Percentiles rank a stretch among this genome's conserved stretches.
Evolutionary conservation across 2,113 vertebrate genomes (phyloP).

Genomic region (Copsychus sechellarum): DNA sequence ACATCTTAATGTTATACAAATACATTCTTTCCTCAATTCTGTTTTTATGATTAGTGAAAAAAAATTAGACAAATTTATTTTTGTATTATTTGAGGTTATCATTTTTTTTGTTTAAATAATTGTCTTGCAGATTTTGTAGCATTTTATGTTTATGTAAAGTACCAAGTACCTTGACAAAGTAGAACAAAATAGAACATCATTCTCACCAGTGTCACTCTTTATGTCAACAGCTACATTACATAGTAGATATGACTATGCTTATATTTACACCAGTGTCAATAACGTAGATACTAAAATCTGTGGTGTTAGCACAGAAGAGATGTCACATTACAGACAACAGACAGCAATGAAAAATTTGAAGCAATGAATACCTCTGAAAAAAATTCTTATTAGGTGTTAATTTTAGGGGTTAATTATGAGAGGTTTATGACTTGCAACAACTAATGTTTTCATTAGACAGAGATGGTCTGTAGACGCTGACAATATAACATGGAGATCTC

Average conservation of each 20-base stretch:
- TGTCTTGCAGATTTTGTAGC: not conserved
- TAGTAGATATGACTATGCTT: not conserved
- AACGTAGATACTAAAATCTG: not conserved
- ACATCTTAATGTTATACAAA: not conserved
- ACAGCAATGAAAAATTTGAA: not conserved
- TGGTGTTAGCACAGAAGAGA: not conserved
- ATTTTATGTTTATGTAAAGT: not conserved
- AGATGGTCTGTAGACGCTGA: not conserved
- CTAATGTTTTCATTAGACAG: not conserved
- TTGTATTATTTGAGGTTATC: not conserved
- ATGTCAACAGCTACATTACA: not conserved
- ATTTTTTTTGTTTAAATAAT: not conserved
- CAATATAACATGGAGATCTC: not conserved
- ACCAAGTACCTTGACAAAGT: not conserved
- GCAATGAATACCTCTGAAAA: not conserved
- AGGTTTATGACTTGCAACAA: not conserved
- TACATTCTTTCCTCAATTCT: not conserved
- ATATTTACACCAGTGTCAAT: not conserved
- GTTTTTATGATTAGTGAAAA: not conserved
- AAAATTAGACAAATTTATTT: not conserved
- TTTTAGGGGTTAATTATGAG: not conserved
- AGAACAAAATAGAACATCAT: no score
- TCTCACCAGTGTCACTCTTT: not conserved
- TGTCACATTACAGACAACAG: not conserved
- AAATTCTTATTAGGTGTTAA: not conserved